These are phyloP conservation scores for Frankliniella intonsa DNA, from an alignment of 2,888 invertebrate genomes.

Conservation along the genomic window DNA sequence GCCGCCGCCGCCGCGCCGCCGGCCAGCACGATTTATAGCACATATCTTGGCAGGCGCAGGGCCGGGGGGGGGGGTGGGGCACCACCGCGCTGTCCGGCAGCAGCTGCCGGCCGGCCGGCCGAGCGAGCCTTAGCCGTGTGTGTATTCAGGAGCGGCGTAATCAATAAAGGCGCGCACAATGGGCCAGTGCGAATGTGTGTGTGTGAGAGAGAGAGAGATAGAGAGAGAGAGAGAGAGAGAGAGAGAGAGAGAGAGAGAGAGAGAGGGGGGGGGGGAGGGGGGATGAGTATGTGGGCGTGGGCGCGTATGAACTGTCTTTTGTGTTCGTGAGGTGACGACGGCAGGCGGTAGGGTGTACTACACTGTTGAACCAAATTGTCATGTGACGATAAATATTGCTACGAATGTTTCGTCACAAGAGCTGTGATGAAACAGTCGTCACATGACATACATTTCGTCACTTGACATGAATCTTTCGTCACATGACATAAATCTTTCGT, in stretches of 20 bases:
- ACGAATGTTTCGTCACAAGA: no score
- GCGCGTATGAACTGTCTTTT: background rate
- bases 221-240: slow-evolving; percentile 4
- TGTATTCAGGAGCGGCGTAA: background rate
- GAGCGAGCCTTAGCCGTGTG: background rate
- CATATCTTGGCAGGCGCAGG: no score
- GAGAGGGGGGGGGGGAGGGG: background rate
- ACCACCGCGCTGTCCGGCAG: background rate
- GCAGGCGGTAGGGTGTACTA: no score
- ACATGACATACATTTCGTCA: no score
- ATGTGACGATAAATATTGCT: no score
- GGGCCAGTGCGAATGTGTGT: background rate
- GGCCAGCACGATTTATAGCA: no score
- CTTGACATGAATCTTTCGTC: no score
- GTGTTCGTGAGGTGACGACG: no score
- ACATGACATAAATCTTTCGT: no score
- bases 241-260: slow-evolving; percentile 15
- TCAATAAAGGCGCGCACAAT: background rate
- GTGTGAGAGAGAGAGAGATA: background rate
- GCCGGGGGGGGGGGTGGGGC: background rate
- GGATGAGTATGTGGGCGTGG: background rate
- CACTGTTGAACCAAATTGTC: no score
- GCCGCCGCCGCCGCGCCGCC: background rate
- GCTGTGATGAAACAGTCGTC: no score
- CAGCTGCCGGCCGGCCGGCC: background rate